Evolutionary conservation across 2,888 invertebrate genomes (phyloP).

Genomic region (Nymphalis urticae): DNA sequence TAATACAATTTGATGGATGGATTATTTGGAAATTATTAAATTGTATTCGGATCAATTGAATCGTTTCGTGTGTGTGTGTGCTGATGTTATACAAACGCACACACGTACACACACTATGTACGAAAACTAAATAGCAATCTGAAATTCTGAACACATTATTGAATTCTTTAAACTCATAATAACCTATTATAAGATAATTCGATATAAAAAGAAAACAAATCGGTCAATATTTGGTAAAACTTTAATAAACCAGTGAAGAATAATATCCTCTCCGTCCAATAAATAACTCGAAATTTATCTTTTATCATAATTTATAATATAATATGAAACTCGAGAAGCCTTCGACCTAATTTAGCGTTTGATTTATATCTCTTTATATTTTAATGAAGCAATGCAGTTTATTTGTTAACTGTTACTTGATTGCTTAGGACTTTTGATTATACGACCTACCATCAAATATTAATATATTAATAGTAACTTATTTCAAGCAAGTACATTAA

Average conservation of each 20-base stretch:
- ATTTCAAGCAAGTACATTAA: no score
- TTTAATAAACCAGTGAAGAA: not conserved
- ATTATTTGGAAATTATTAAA: not conserved
- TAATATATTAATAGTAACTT: no score
- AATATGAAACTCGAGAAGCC: constrained; percentile 3
- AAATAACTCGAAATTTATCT: not conserved
- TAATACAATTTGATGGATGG: not conserved
- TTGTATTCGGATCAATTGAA: not conserved
- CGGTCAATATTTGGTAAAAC: not conserved
- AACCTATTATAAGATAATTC: no score
- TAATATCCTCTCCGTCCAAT: not conserved
- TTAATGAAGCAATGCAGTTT: not conserved
- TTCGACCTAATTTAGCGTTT: not conserved
- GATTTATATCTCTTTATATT: not conserved
- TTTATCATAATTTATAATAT: constrained; percentile 3
- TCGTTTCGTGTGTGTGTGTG: not conserved
- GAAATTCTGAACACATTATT: not conserved
- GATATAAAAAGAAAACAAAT: no score
- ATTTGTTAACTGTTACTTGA: no score
- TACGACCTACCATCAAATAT: no score
- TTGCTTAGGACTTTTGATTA: no score
- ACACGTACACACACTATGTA: not conserved
- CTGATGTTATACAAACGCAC: not conserved
- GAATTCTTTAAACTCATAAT: no score
- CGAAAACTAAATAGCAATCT: not conserved